These are phyloP conservation scores for Hucho hucho DNA, from an alignment of 2,113 vertebrate species.

Conservation along the genomic window DNA sequence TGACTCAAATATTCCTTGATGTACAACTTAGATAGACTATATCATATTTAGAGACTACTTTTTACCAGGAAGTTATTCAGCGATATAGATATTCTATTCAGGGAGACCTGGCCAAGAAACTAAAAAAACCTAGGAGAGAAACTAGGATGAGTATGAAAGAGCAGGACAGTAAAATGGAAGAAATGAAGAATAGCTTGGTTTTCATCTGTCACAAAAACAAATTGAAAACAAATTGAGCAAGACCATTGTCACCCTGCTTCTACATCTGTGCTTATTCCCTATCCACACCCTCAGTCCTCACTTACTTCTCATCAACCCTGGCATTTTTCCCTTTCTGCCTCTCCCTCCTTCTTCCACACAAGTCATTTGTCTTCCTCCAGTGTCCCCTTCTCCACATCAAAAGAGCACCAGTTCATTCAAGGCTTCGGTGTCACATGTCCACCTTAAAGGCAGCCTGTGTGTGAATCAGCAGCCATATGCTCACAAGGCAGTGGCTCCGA, in stretches of 20 bases:
- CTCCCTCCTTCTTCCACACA: neutral
- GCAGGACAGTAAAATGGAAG: neutral
- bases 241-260: neutral
- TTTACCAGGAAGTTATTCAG: neutral
- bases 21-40: neutral
- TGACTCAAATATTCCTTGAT: too few relatives aligned
- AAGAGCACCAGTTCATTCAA: constrained; percentile 14
- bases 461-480: constrained; percentile 11
- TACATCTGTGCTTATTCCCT: neutral
- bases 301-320: neutral
- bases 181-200: neutral
- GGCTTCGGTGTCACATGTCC: constrained; percentile 4
- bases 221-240: neutral
- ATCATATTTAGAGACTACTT: too few relatives aligned
- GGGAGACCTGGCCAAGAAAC: neutral
- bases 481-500: constrained; percentile 15
- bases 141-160: neutral
- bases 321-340: constrained; percentile 5
- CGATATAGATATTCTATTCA: neutral
- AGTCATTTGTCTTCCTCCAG: neutral
- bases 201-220: neutral
- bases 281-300: neutral
- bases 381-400: constrained; percentile 15
- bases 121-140: neutral
- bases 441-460: neutral